phyloP scores from a whole-genome alignment of 2,797 vertebrate species.

The Sparidentex hasta region DNA sequence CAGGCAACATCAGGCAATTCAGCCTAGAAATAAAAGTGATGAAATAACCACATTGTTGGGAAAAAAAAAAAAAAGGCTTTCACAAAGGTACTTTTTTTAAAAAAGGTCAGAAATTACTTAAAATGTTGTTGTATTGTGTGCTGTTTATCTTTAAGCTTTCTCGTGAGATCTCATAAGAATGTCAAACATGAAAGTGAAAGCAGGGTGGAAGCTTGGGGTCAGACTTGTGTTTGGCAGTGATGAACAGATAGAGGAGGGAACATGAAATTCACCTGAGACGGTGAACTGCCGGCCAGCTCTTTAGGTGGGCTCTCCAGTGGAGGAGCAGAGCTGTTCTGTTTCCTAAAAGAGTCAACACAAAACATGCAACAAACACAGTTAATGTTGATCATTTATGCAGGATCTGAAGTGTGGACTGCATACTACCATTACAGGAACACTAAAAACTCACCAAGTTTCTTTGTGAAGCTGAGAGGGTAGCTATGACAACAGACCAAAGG shows the following conservation, averaged over 20 bases:
- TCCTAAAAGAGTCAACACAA: conserved; percentile 82
- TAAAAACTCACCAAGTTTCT: conserved; percentile 31
- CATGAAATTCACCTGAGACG: conserved; percentile 83
- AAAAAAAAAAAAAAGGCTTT: neutral
- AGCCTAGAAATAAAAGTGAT: neutral
- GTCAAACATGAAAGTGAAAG: neutral
- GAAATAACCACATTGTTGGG: neutral
- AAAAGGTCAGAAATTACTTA: neutral
- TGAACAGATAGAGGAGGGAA: neutral
- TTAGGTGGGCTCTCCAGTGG: conserved; percentile 90
- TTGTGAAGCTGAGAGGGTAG: conserved; percentile 55
- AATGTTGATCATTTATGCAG: neutral
- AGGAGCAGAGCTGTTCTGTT: conserved; percentile 82
- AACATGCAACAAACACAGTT: neutral
- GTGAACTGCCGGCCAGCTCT: conserved; percentile 89
- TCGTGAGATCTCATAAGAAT: neutral
- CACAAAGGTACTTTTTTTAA: neutral
- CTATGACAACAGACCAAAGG: conserved; percentile 62
- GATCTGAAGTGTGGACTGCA: neutral
- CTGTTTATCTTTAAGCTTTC: neutral
- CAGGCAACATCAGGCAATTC: neutral
- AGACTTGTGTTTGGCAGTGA: neutral
- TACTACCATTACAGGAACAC: neutral
- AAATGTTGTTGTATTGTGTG: rapidly evolving
- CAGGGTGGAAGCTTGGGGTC: too few relatives aligned